Evolutionary conservation across 2,113 vertebrate species (phyloP), one percentile per base, ranked within the genome.

Genomic region (Uropsilus gracilis): DNA sequence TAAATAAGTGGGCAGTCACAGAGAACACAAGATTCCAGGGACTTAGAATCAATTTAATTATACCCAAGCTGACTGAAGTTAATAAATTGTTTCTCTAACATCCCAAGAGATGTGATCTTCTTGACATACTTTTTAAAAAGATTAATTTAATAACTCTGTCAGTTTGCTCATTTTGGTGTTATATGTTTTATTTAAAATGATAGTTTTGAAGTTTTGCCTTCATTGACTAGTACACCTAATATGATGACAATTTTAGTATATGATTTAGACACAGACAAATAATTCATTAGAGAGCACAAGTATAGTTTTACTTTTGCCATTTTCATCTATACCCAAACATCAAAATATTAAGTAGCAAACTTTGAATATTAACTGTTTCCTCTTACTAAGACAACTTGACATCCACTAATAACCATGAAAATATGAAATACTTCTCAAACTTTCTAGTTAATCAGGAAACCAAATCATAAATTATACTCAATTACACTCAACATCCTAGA

Each of bases 401-500:
- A 86, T 89, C 71, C 66, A 10, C 42, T 32, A 72, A 82, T 46
- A n/a, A 22, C 32, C 9, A 48, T 55, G 69, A 80, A 64, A 4
- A 59, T 18, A 77, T 11, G 86, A 90, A 57, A 68, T 30, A 4
- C 28, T 73, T 94, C 55, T 68, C 84, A 95, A 86, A 86, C 8
- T 20, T 88, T 85, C 39, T 93, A 85, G 63, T 88, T 86, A 55
- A 76, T 83, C 16, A 22, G 2, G 7, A 44, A 73, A 8, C 34
- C 5, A 72, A 86, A 86, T 71, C 46, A 72, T 86, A 72, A 82
- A 87, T 83, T 90, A 66, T 61, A 61, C 88, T 91, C 73, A 92
- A 71, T 71, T 68, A 5, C 6, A 77, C 73, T 44, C 28, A 83
- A 34, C 89, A 37, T 66, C n/a, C 34, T 48, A 77, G 39, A 57